Evolutionary conservation across 2,113 vertebrate species (phyloP), one percentile per base, ranked within the genome.

Genomic region (Siphamia tubifer): DNA sequence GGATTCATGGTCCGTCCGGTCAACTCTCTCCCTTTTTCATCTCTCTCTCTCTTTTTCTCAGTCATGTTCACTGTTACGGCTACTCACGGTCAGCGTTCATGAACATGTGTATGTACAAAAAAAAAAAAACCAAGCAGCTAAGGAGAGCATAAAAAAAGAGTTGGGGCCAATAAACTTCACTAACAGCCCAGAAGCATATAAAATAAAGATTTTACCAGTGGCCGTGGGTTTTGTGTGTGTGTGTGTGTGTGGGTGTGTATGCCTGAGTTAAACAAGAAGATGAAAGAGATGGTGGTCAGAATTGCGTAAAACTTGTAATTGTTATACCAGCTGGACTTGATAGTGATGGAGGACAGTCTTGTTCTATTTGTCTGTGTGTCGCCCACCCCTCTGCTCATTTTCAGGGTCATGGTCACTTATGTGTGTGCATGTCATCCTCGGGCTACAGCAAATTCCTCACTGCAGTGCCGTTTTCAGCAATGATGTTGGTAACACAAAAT

Each of bases 1-100:
- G 83, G 79, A 83, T 57, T 66, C 74, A 78, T 57, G 53, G 74
- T 84, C 65, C 73, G 75, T 83, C 77, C 52, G 38, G 66, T 77
- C 63, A 73, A 19, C 67, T 60, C 44, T 28, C 64, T 44, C 52
- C 23, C 40, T 38, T 52, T 51, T 16, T 42, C 51, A n/a, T 52
- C 25, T 16, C 23, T 32, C 36, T 40, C 38, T 36, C 30, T 28
- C 31, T 31, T 13, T 55, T 21, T 34, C 35, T 62, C 28, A 19
- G 16, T 47, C 25, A n/a, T 19, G 34, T 30, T 47, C 54, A 16
- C 16, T 34, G 30, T 5, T 45, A 66, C 6, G 11, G 16, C 48
- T 34, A 8, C 15, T 20, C 23, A 23, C 31, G 7, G 31, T 20
- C 9, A 8, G 13, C 27, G 32, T 68, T 25, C 23, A 23, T 43